Conservation (phyloP, 2,797 vertebrate genomes). For the Acanthurus tractus region DNA sequence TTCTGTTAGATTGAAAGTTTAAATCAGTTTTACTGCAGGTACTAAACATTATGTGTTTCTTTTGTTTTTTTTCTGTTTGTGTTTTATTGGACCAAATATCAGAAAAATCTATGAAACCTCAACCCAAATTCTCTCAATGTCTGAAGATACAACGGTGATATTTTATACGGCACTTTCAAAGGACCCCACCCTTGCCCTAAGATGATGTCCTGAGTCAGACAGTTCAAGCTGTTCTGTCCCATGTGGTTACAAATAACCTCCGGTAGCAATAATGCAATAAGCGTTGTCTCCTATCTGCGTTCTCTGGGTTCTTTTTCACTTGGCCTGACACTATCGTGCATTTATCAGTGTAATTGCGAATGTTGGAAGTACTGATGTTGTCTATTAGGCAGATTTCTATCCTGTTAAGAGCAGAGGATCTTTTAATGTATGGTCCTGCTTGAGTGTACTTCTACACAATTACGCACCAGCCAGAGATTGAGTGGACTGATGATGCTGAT, state of each 20-base stretch:
- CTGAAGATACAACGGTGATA: not conserved
- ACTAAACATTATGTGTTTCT: not conserved
- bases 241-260: conserved; percentile 82
- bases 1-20: not conserved
- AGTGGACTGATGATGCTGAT: conserved; percentile 71
- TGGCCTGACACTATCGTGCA: conserved; percentile 83
- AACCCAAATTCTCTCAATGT: not conserved
- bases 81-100: not conserved
- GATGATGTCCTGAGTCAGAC: conserved; percentile 68
- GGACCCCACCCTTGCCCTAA: conserved; percentile 27
- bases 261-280: conserved; percentile 83
- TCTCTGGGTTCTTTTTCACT: conserved; percentile 81
- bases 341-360: conserved; percentile 89
- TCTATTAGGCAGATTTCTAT: conserved; percentile 87
- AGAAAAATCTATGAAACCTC: not conserved
- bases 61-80: not conserved
- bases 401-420: conserved; percentile 84
- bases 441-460: conserved; percentile 79
- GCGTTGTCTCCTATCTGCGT: conserved; percentile 82
- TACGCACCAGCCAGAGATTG: conserved; percentile 73
- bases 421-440: conserved; percentile 85
- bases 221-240: conserved; percentile 62
- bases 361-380: conserved; percentile 87
- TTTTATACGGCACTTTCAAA: not conserved
- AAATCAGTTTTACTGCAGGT: not conserved